Evolutionary conservation across 2,797 vertebrate genomes (phyloP).

Genomic region (Syngnathus rostellatus): DNA sequence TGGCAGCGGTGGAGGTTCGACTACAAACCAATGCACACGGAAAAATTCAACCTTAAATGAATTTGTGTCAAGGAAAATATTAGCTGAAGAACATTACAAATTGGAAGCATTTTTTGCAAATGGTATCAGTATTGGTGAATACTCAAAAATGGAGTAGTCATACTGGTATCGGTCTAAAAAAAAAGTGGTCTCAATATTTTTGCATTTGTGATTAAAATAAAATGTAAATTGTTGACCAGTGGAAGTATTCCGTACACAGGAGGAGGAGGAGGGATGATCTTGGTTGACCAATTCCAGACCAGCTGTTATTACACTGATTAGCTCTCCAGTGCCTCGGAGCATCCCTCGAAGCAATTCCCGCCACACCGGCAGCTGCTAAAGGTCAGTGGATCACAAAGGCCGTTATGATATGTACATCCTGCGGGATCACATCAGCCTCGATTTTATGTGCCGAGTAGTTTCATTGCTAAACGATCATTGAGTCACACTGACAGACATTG

Average conservation of each 20-base stretch:
- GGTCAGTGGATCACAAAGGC: background rate
- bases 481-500: background rate
- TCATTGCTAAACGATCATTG: background rate
- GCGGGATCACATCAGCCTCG: background rate
- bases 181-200: too few species aligned
- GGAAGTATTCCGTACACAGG: background rate
- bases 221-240: too few species aligned
- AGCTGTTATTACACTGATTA: background rate
- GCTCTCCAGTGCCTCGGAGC: background rate
- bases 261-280: background rate
- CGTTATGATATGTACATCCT: background rate
- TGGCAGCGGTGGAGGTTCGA: background rate
- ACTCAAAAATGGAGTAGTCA: too few species aligned
- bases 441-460: background rate
- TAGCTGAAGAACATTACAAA: background rate
- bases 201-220: too few species aligned
- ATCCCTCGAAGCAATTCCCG: background rate
- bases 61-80: background rate
- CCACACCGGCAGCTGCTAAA: background rate
- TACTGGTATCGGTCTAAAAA: too few species aligned
- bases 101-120: too few species aligned
- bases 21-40: background rate
- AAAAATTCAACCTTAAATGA: background rate
- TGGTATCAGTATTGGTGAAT: too few species aligned
- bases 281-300: slow-evolving; percentile 1